These are phyloP conservation scores for Typhlomys cinereus DNA, from an alignment of 2,113 vertebrate species.

Conservation along the genomic window DNA sequence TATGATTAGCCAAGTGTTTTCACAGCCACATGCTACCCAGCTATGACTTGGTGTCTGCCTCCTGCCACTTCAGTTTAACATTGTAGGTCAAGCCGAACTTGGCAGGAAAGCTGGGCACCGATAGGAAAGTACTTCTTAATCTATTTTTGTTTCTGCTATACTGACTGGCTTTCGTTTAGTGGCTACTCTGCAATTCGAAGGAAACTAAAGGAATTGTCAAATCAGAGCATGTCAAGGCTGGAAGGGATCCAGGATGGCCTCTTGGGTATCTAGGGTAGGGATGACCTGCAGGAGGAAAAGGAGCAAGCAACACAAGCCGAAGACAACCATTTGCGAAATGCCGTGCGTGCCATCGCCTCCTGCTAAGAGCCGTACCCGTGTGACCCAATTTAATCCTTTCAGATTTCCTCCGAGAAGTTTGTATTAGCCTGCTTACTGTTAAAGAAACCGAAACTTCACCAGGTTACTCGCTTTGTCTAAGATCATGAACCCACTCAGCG, in stretches of 20 bases:
- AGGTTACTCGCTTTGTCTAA: background rate
- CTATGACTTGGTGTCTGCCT: background rate
- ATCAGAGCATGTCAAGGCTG: constrained; percentile 46
- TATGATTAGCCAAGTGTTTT: background rate
- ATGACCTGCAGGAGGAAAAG: constrained; percentile 44
- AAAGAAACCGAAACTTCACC: background rate
- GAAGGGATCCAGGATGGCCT: constrained; percentile 35
- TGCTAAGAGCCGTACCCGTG: constrained; percentile 1
- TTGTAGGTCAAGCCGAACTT: background rate
- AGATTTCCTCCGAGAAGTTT: constrained; percentile 51
- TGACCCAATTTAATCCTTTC: constrained; percentile 46
- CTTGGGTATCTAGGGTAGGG: background rate
- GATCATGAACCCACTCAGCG: background rate
- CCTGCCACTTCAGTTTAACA: background rate
- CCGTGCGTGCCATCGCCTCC: background rate
- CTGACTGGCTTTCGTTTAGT: constrained; percentile 34
- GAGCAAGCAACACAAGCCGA: background rate
- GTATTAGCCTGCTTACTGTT: background rate
- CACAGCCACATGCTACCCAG: rapidly evolving
- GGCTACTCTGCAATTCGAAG: constrained; percentile 41
- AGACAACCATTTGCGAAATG: constrained; percentile 36
- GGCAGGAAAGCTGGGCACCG: background rate
- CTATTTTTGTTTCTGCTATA: constrained; percentile 23
- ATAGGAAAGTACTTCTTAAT: background rate
- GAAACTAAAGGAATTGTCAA: constrained; percentile 48